Evolutionary conservation across 1,140 invertebrate genomes (phyloP).

Genomic region (Eriosoma lanigerum): DNA sequence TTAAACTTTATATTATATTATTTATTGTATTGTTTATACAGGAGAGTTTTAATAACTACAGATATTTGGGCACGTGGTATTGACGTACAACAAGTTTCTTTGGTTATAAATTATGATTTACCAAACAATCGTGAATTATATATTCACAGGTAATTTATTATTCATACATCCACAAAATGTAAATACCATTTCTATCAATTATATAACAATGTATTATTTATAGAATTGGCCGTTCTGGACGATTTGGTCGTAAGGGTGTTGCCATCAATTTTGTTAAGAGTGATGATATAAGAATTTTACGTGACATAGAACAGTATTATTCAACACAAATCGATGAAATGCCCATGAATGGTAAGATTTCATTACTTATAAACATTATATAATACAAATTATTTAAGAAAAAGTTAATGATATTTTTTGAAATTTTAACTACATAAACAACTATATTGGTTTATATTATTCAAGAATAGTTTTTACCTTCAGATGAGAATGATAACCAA

Average conservation of each 20-base stretch:
- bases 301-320: constrained; percentile 99
- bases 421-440: too few species aligned
- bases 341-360: constrained; percentile 96
- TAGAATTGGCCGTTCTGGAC: constrained; percentile 91
- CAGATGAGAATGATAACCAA: too few species aligned
- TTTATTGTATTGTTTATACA: constrained; percentile 58
- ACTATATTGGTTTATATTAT: too few species aligned
- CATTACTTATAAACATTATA: too few species aligned
- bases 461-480: too few species aligned
- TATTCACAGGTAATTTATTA: constrained; percentile 80
- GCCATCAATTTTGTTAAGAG: constrained; percentile 99
- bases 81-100: constrained; percentile 95
- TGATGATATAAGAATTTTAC: constrained; percentile 96
- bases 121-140: constrained; percentile 99
- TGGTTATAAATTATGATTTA: constrained; percentile 99
- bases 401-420: too few species aligned
- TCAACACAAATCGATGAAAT: constrained; percentile 99
- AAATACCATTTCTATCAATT: too few species aligned
- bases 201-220: constrained; percentile 47
- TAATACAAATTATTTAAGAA: too few species aligned
- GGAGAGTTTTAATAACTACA: constrained; percentile 96
- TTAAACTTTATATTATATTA: too few species aligned
- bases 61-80: constrained; percentile 99
- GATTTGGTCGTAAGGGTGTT: constrained; percentile 98
- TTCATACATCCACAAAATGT: too few species aligned